These are phyloP conservation scores for Bolborhynchus lineola DNA, from an alignment of 2,113 vertebrate genomes.

Conservation along the genomic window DNA sequence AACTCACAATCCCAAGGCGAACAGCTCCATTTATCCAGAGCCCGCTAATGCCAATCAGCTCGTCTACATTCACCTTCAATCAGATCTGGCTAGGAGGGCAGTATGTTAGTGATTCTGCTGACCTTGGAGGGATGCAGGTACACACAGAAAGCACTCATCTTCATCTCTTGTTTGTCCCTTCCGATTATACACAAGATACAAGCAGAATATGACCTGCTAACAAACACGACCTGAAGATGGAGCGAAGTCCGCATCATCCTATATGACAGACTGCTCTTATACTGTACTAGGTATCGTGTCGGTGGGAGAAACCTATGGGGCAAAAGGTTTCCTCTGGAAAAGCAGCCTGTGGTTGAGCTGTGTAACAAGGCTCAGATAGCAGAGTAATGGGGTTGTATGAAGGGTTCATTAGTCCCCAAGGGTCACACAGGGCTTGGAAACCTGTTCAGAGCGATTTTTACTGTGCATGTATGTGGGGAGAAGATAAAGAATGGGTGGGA, in stretches of 20 bases:
- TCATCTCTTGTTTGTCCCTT: not conserved
- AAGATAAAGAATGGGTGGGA: not conserved
- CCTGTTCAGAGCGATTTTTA: not conserved
- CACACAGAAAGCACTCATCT: not conserved
- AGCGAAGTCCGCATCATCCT: not conserved
- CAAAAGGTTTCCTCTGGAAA: not conserved
- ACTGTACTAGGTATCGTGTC: not conserved
- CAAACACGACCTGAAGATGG: not conserved
- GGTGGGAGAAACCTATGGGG: not conserved
- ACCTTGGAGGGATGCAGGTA: not conserved
- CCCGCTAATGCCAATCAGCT: not conserved
- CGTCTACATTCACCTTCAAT: not conserved
- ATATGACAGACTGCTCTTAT: not conserved
- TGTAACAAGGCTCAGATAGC: not conserved
- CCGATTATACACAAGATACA: not conserved
- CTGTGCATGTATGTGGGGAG: rapidly evolving
- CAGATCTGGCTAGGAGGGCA: not conserved
- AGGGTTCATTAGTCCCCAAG: not conserved
- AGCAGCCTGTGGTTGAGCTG: not conserved
- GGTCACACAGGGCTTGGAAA: not conserved
- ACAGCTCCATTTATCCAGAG: slow-evolving; percentile 11
- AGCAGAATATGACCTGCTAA: not conserved
- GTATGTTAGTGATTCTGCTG: not conserved
- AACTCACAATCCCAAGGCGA: not conserved
- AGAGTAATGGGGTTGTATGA: not conserved